These are phyloP conservation scores for Cremastobaeus sp. DNA, from an alignment of 2,888 invertebrate species.

Conservation along the genomic window DNA sequence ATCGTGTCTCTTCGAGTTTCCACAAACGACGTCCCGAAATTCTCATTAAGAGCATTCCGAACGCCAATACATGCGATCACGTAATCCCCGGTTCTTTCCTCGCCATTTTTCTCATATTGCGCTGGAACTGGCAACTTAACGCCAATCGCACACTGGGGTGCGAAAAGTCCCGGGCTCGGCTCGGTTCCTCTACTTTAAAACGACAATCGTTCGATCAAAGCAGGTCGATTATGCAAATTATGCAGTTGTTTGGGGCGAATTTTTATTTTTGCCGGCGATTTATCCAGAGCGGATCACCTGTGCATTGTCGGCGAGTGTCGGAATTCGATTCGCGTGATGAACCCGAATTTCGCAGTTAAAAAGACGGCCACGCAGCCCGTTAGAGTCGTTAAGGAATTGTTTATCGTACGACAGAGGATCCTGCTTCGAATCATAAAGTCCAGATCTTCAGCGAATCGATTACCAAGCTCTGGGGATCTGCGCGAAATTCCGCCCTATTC, in stretches of 20 bases:
- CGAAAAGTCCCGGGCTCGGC: too few species aligned
- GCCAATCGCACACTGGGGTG: too few species aligned
- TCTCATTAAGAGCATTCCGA: conserved; percentile 55
- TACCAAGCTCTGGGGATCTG: conserved; percentile 40
- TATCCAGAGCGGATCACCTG: conserved; percentile 53
- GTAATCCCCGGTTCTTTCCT: not conserved
- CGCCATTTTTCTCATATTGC: conserved; percentile 32
- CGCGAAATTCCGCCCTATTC: conserved; percentile 37
- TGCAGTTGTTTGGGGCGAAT: conserved; percentile 25
- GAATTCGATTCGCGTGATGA: conserved; percentile 58
- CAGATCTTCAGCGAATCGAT: conserved; percentile 50
- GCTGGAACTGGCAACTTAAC: conserved; percentile 48
- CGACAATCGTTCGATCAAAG: conserved; percentile 51
- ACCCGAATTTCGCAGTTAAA: conserved; percentile 12
- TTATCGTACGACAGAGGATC: conserved; percentile 48
- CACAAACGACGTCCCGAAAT: conserved; percentile 20
- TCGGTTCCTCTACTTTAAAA: too few species aligned
- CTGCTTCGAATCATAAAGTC: conserved; percentile 45
- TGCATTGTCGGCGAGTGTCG: conserved; percentile 43
- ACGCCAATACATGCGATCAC: conserved; percentile 57
- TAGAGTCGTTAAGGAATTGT: conserved; percentile 49
- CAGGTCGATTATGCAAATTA: conserved; percentile 52
- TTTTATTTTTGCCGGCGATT: conserved; percentile 17
- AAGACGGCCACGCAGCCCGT: conserved; percentile 1
- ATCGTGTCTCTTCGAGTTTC: conserved; percentile 50